These are phyloP conservation scores for Orchestes rusci DNA, from an alignment of 2,888 invertebrate species.

Conservation along the genomic window DNA sequence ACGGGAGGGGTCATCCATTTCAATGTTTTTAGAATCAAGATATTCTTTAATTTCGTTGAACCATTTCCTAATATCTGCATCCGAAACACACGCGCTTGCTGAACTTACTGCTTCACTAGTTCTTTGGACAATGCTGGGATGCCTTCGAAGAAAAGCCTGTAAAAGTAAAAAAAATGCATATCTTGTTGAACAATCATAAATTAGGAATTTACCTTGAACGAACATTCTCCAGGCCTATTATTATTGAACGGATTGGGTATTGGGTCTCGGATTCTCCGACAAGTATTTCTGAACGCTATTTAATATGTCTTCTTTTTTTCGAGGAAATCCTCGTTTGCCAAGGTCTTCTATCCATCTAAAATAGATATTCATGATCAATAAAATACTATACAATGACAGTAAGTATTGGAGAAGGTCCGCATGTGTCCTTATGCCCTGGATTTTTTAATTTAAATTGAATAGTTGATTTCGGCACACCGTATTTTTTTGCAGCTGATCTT, in stretches of 20 bases:
- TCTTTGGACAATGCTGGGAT: slow-evolving; percentile 27
- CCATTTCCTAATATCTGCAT: slow-evolving; percentile 32
- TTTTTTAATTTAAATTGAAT: slow-evolving; percentile 13
- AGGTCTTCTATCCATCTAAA: slow-evolving; percentile 32
- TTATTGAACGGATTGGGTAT: slow-evolving; percentile 24
- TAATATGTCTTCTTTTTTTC: slow-evolving; percentile 20
- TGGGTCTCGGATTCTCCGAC: slow-evolving; percentile 12
- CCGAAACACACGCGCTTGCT: slow-evolving; percentile 32
- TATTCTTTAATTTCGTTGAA: slow-evolving; percentile 29
- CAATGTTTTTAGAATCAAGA: slow-evolving; percentile 17
- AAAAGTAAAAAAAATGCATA: no score
- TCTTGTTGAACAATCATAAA: no score
- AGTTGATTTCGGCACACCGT: slow-evolving; percentile 12
- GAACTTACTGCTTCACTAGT: slow-evolving; percentile 30
- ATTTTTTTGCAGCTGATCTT: slow-evolving; percentile 8
- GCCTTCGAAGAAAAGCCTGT: slow-evolving; percentile 27
- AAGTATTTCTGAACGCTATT: slow-evolving; percentile 17
- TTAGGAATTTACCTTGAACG: no score
- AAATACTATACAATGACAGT: slow-evolving; percentile 14
- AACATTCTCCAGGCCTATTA: slow-evolving; percentile 27
- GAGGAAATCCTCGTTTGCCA: slow-evolving; percentile 34
- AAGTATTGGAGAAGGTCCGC: slow-evolving; percentile 13
- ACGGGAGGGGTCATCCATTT: slow-evolving; percentile 27
- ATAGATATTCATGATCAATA: no score
- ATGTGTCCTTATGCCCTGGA: slow-evolving; percentile 7